phyloP scores from a whole-genome alignment of 2,113 vertebrate genomes.

The Zingel zingel region DNA sequence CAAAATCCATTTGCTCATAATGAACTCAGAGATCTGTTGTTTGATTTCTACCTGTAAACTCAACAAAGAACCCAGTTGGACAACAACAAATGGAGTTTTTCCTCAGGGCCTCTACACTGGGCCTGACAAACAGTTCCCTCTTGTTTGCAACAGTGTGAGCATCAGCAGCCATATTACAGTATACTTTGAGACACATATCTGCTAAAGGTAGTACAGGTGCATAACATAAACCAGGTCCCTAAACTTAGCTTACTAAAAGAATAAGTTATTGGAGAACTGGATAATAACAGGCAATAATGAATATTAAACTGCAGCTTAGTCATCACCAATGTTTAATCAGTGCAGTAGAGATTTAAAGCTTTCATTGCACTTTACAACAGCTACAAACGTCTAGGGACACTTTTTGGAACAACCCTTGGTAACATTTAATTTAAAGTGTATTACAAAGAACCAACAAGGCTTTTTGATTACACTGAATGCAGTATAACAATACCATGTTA shows the following conservation, averaged over 20 bases:
- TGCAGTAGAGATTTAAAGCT: not conserved
- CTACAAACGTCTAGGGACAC: slow-evolving; percentile 33
- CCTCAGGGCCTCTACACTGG: not conserved
- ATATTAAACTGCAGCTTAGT: slow-evolving; percentile 27
- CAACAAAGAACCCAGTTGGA: slow-evolving; percentile 28
- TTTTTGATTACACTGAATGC: slow-evolving; percentile 7
- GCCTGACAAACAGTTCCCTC: slow-evolving; percentile 16
- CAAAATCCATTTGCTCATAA: slow-evolving; percentile 71
- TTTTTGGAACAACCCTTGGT: slow-evolving; percentile 7
- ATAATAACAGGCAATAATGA: slow-evolving; percentile 46
- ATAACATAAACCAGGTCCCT: not conserved
- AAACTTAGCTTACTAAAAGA: not conserved
- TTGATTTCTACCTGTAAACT: slow-evolving; percentile 56
- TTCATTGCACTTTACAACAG: slow-evolving; percentile 29
- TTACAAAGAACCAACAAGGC: not conserved
- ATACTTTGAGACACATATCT: not conserved
- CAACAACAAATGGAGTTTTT: slow-evolving; percentile 13
- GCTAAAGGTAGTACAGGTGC: not conserved
- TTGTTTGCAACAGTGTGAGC: slow-evolving; percentile 16
- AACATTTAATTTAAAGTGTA: slow-evolving; percentile 13
- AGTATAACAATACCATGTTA: not conserved
- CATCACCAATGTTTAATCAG: slow-evolving; percentile 9
- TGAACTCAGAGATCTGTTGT: slow-evolving; percentile 67
- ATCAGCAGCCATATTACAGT: not conserved
- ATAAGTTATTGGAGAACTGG: not conserved